Base-by-base conservation (phyloP, 2,797 vertebrate species). In the Pogonophryne albipinna region DNA sequence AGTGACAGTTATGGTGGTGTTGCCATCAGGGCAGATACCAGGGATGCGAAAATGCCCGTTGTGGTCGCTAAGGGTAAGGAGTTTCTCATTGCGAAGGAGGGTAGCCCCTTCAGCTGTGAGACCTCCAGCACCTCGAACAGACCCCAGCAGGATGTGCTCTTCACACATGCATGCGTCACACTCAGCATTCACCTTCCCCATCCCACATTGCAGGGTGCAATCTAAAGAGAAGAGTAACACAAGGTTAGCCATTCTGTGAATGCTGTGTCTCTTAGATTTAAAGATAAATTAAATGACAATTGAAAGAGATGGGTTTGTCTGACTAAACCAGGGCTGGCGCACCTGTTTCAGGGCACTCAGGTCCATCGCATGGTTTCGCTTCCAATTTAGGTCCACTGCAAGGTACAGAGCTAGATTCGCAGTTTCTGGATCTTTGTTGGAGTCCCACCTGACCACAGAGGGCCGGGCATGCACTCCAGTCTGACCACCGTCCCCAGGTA, bases 161-260 rank as follows among this genome's bases (percentile, higher is more conserved):
- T 97, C 93, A 46, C 98, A 99, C 94, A 95, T 96, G 88, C 98
- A 99, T 5, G 95, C 74, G 0, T 96, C 95, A 6, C 98, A 99
- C 71, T 97, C 97, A 0, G 95, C 95, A 0, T 98, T 99, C 44
- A 92, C 94, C 0, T 16, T 95, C 31, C 98, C 98, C 94, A 95
- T 95, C 80, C 88, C 56, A 80, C 98, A 99, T 56, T 93, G 93
- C 78, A 98, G 79, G 71, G 91, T 89, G 91, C 98, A 99, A 44
- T 84, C 98, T 99, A 72, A 82, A 69, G 47, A 77, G 23, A 0
- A 52, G 42, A 52, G 52, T 34, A 20, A 50, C 72, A 47, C 4
- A 69, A 77, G 3, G 12, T 52, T 49, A 46, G 11, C 7, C 8
- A 51, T 44, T 76, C 38, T 45, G 16, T 8, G 2, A 65, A 65